phyloP scores from a whole-genome alignment of 2,113 vertebrate species.

The Rutilus rutilus region DNA sequence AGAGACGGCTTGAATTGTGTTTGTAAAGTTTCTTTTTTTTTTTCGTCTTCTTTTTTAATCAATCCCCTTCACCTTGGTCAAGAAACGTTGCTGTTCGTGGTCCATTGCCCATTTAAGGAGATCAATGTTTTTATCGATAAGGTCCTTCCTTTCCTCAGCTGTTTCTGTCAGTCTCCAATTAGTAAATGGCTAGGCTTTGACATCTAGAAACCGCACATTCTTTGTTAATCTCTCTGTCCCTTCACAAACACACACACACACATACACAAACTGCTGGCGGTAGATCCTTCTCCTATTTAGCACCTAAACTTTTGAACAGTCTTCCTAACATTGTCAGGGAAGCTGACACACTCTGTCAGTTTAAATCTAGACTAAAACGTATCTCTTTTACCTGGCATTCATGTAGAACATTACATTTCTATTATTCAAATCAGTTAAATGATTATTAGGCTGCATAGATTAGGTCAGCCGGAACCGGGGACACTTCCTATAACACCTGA shows the following conservation, averaged over 20 bases:
- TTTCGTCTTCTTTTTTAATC: background rate
- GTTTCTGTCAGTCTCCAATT: constrained; percentile 50
- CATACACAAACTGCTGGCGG: too few species aligned
- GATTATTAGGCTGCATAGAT: too few species aligned
- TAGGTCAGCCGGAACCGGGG: too few species aligned
- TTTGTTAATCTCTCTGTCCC: constrained; percentile 46
- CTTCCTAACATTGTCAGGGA: too few species aligned
- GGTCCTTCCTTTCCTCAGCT: constrained; percentile 49
- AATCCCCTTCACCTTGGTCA: constrained; percentile 20
- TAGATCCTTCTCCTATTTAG: too few species aligned
- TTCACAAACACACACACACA: constrained; percentile 8
- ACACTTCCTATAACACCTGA: too few species aligned
- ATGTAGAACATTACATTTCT: too few species aligned
- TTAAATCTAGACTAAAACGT: too few species aligned
- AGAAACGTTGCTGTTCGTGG: constrained; percentile 31
- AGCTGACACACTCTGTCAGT: too few species aligned
- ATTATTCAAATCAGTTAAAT: too few species aligned
- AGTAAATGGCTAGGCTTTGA: constrained; percentile 60
- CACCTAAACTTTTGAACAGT: too few species aligned
- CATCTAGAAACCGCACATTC: constrained; percentile 40
- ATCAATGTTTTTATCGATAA: constrained; percentile 60
- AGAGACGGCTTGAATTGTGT: constrained; percentile 29
- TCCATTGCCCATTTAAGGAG: constrained; percentile 51
- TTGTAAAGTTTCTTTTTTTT: constrained; percentile 4
- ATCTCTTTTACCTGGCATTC: too few species aligned